Conservation (phyloP, 2,113 vertebrate genomes). For the Oplegnathus fasciatus region DNA sequence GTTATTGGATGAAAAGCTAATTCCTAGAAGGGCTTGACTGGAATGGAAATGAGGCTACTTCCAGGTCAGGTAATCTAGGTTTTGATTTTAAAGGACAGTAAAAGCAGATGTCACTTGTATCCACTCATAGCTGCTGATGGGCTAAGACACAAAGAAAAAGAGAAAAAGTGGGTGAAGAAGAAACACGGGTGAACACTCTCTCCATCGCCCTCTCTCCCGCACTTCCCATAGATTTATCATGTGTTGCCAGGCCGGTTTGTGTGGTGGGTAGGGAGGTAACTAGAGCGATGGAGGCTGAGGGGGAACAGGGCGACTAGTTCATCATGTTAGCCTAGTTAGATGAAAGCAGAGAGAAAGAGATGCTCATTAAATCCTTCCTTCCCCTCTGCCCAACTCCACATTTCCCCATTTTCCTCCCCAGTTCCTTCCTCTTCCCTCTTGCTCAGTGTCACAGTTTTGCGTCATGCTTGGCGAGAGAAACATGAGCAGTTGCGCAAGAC, state of each 20-base stretch:
- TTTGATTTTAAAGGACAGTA: background rate
- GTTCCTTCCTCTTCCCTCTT: slow-evolving; percentile 27
- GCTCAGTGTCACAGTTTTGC: slow-evolving; percentile 51
- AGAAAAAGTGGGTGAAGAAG: background rate
- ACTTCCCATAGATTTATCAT: slow-evolving; percentile 68
- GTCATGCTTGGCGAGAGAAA: slow-evolving; percentile 41
- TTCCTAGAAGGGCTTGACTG: background rate
- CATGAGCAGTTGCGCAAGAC: background rate
- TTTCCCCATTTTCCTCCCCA: slow-evolving; percentile 37
- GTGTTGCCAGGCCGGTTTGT: slow-evolving; percentile 58
- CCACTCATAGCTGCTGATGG: background rate
- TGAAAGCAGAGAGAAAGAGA: slow-evolving; percentile 64
- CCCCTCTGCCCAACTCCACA: slow-evolving; percentile 21
- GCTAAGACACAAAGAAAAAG: background rate
- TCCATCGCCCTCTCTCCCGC: slow-evolving; percentile 36
- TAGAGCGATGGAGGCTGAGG: slow-evolving; percentile 69
- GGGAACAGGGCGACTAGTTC: slow-evolving; percentile 75
- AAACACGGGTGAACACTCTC: slow-evolving; percentile 13
- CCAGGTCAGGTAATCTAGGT: slow-evolving; percentile 1
- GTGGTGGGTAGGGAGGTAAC: slow-evolving; percentile 60
- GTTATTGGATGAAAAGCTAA: slow-evolving; percentile 19
- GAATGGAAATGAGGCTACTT: background rate
- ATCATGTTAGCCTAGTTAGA: slow-evolving; percentile 86
- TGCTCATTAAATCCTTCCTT: slow-evolving; percentile 67
- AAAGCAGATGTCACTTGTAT: slow-evolving; percentile 20